Base-by-base conservation (phyloP, 1,140 invertebrate species). In the Mya arenaria region DNA sequence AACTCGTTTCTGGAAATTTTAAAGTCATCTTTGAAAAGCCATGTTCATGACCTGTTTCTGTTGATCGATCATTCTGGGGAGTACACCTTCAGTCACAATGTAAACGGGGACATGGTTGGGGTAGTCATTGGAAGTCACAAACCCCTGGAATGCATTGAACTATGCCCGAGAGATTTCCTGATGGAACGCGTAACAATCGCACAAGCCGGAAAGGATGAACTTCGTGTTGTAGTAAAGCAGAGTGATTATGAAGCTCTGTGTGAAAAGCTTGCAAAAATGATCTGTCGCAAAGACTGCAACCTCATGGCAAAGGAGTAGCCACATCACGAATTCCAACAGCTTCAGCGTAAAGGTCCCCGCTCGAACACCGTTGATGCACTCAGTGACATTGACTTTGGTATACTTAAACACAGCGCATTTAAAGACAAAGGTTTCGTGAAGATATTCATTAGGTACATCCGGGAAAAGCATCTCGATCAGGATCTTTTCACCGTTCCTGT, bases 81-180 rank as follows among this genome's bases (percentile, higher is more conserved):
- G 28, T 78, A 78, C 34, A 13, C 39, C 10, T 77, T 77, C 28
- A 66, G 58, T 23, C 73, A 77, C 34, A 17, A 32, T 48, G 32
- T 77, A 5, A 77, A 63, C 25, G 60, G 73, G 19, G 73, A 77
- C 25, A 62, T 77, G 37, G 73, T 65, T n/a, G 73, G 73, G 1
- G 32, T 77, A 32, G 73, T 77, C 30, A 17, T 34, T 30, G 60
- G 34, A 6, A 52, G 25, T 10, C 48, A 52, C 48, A 34, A 66
- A 28, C 15, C 19, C 13, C 23, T 44, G 6, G 25, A 41, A 34
- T 32, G 25, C 1, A 48, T 75, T 32, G 44, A 48, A 77, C n/a
- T 65, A 6, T 62, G 60, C 28, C 23, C 23, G 30, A 28, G 60
- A 52, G 56, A 62, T 62, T 77, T 77, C 10, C 23, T 77, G 2